Evolutionary conservation across 64 coral and sea anemone genomes (phyloP), one percentile per base, ranked within the genome.

Genomic region (Actinia tenebrosa): DNA sequence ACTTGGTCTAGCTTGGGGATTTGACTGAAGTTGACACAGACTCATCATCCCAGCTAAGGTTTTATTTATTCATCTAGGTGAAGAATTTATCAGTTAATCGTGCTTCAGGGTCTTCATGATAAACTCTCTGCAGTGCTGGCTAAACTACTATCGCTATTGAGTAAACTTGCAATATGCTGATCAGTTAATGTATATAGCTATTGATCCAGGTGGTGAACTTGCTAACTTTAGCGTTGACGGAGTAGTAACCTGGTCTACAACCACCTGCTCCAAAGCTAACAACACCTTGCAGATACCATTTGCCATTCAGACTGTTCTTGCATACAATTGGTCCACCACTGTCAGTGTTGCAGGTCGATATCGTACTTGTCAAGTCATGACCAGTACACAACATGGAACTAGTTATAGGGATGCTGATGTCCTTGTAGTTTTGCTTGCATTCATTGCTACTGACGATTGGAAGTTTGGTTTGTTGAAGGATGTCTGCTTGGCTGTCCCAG

Each of bases 261-360:
- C 69, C 58, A 44, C 93, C 89, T 3, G 18, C 53, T 10, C 93
- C 93, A 91, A 91, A 94, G 59, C 93, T 94, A 52, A 94, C 93
- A 64, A 94, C 93, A 20, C 93, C 93, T 37, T 94, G 93, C 16
- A 94, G 80, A 20, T 82, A 83, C 93, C 93, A 94, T 55, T 79
- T 69, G 13, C 93, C 93, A 75, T 75, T 42, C n/a, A 4, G 42
- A 10, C 7, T 82, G 60, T 80, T 84, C 61, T 60, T 53, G 54
- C 93, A 94, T 0, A 94, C 86, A 10, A 94, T 84, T 79, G 93
- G 93, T 56, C 93, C 93, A 8, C 93, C 93, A 62, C 93, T 94
- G 20, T 94, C 93, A 7, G 93, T 91, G 69, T 94, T 94, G 45
- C 93, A 94, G 5, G 93, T 91, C 9, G 54, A 84, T 19, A 84